phyloP scores from a whole-genome alignment of 1,140 invertebrate species.

The Drosophila lini region DNA sequence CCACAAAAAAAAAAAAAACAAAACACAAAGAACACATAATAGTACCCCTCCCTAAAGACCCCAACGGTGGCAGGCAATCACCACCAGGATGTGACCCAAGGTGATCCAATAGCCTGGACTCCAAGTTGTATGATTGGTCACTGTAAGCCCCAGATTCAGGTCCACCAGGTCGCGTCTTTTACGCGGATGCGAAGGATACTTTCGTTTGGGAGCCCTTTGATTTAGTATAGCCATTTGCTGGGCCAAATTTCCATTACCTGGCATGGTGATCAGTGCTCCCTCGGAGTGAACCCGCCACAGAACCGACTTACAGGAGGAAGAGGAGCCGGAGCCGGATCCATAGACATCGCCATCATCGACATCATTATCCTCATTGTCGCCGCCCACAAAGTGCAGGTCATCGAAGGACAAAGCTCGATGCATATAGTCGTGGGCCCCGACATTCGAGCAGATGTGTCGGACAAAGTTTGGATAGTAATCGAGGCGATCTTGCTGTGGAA shows the following conservation, averaged over 20 bases:
- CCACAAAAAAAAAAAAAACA: constrained; percentile 5
- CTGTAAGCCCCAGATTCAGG: neutral
- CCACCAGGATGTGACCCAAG: constrained; percentile 36
- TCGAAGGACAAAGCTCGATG: neutral
- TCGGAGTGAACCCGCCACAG: constrained; percentile 9
- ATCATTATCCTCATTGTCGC: neutral
- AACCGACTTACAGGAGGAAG: neutral
- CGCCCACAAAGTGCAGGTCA: neutral
- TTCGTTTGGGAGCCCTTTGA: neutral
- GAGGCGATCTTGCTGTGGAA: neutral
- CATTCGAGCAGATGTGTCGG: neutral
- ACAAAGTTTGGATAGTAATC: neutral
- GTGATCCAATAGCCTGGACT: constrained; percentile 20
- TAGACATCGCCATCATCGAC: neutral
- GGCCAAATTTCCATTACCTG: neutral
- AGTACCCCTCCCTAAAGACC: constrained; percentile 23
- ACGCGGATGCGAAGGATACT: neutral
- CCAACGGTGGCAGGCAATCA: constrained; percentile 40
- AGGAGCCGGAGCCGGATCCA: neutral
- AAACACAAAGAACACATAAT: constrained; percentile 43
- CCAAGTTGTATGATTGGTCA: neutral
- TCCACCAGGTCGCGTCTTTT: no score
- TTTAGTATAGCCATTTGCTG: constrained; percentile 11
- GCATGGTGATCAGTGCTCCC: constrained; percentile 1
- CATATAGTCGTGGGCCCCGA: neutral